Conservation (phyloP, 2,888 invertebrate genomes). For the Auanema freiburgensis region DNA sequence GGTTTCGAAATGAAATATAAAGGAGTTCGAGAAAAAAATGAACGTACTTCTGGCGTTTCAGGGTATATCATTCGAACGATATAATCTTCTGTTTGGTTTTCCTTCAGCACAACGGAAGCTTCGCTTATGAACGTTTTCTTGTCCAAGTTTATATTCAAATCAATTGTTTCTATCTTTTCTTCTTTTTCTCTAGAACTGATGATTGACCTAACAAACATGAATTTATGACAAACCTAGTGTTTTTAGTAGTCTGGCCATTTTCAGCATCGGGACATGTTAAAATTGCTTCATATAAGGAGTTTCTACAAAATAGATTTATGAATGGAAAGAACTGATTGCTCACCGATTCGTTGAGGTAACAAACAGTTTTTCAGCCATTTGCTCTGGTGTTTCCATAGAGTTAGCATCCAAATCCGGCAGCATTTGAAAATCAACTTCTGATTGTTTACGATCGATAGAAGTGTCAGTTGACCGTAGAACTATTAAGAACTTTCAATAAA, state of each 20-base stretch:
- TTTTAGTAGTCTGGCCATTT: too few relatives aligned
- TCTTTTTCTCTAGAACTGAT: too few relatives aligned
- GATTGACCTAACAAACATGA: too few relatives aligned
- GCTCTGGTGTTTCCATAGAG: too few relatives aligned
- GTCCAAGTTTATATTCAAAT: too few relatives aligned
- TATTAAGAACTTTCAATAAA: background rate
- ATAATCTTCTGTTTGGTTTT: conserved; percentile 7
- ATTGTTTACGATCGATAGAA: conserved; percentile 32
- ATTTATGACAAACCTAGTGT: too few relatives aligned
- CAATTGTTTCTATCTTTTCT: too few relatives aligned
- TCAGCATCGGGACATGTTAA: conserved; percentile 5
- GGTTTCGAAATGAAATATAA: too few relatives aligned
- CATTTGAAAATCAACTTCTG: background rate
- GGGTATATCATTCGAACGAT: conserved; percentile 15
- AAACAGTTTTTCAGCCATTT: background rate
- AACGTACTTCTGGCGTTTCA: background rate
- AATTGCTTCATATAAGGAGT: conserved; percentile 12
- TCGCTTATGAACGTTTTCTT: conserved; percentile 15
- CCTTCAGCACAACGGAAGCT: conserved; percentile 10
- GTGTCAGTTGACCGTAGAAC: conserved; percentile 26
- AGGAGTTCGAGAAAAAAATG: too few relatives aligned
- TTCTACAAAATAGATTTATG: conserved; percentile 8
- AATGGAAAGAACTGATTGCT: background rate
- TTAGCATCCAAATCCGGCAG: background rate
- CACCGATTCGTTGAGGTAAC: background rate